A percentile compares a stretch with the other conserved stretches of the same genome.
Evolutionary conservation across 2,113 vertebrate genomes (phyloP).

Genomic region (Porphyrio hochstetteri): DNA sequence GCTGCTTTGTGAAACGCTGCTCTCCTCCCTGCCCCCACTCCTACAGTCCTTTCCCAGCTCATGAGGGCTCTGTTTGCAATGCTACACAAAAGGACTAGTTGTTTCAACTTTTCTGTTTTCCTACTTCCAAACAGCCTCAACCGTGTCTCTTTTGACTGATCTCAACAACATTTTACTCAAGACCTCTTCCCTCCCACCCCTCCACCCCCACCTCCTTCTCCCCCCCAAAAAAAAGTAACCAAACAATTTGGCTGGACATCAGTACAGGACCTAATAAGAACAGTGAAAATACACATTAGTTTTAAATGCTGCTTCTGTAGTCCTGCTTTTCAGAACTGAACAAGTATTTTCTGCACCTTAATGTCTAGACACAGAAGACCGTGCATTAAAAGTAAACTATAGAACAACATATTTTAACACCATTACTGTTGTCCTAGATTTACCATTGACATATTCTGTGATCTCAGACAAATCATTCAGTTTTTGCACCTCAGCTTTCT

Average conservation of each 20-base stretch:
- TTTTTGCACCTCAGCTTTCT: neutral
- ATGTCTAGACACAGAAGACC: neutral
- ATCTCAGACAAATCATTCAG: neutral
- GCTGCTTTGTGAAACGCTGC: neutral
- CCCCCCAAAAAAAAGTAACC: neutral
- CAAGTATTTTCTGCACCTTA: neutral
- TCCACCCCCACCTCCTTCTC: accelerated
- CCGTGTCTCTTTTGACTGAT: neutral
- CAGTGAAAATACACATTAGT: neutral
- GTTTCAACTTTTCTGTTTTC: constrained; percentile 34
- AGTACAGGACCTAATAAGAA: neutral
- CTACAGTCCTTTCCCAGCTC: neutral
- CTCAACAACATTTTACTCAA: neutral
- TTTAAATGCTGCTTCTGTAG: neutral
- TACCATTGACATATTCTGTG: neutral
- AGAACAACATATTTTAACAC: neutral
- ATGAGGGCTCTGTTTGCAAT: neutral
- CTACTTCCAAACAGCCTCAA: neutral
- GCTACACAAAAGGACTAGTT: constrained; percentile 47
- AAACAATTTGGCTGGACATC: neutral
- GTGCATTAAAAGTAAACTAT: neutral
- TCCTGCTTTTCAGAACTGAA: neutral
- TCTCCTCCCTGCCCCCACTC: neutral
- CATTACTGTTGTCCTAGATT: neutral
- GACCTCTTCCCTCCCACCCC: neutral